Base-by-base conservation (phyloP, 1,140 invertebrate species). In the Bombus turneri region DNA sequence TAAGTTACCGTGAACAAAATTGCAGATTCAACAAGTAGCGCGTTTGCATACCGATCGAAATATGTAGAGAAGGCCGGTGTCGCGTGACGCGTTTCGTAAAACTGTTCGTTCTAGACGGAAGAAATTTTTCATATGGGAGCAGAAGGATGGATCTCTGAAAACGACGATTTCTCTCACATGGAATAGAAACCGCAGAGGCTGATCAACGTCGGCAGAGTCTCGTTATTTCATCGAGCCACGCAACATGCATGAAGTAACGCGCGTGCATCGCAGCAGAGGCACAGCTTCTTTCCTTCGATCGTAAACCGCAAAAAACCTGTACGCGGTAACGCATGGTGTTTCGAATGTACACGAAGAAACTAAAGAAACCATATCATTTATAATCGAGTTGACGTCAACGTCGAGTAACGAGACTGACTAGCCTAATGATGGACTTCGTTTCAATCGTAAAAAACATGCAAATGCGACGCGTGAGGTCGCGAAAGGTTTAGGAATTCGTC, bases 21-120 rank as follows among this genome's bases (percentile, higher is more conserved):
- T 69, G 34, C 62, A 41, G 37, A 83, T 71, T 66, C 73, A 69
- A 22, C 39, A 9, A 22, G 64, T 37, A 22, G 34, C 22, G 43
- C 53, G 39, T 81, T 62, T 53, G 53, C 15, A 15, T 47, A 39
- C 28, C 34, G 57, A 59, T 71, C 47, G 74, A 69, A 69, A n/a
- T 18, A 37, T 1, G 18, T 22, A 43, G n/a, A 41, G 73, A 25
- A 79, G 64, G 28, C 22, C 34, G 64, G 59, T 78, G 82, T 71
- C 77, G 82, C 82, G 47, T 57, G 74, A 57, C 74, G 47, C 12
- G 81, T 69, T 53, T 57, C 81, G 81, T 13, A 64, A 83, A 47
- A 57, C 43, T 75, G 47, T 68, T 18, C 34, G 6, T 53, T 69
- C 47, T 28, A 83, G 59, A 28, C 57, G 75, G 28, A 39, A 69